A percentile compares a stretch with the other conserved stretches of the same genome.
Conservation (phyloP, 2,797 vertebrate species). For the Synaphobranchus kaupii region DNA sequence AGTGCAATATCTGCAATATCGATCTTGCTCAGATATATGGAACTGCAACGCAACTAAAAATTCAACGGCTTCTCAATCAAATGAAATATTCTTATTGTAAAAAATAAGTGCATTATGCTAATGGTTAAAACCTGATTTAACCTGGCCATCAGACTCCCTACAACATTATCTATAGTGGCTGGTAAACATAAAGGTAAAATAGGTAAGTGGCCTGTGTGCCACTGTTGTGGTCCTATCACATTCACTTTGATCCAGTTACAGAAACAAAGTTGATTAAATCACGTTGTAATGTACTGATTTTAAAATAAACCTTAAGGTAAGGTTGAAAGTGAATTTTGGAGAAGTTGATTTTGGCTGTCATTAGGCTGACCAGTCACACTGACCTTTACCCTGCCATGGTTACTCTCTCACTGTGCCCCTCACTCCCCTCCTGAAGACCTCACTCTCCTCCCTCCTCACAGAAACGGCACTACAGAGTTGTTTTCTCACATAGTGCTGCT, state of each 20-base stretch:
- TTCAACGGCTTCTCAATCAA: background rate
- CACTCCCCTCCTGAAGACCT: constrained; percentile 27
- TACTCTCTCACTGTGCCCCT: constrained; percentile 22
- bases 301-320: background rate
- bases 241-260: background rate
- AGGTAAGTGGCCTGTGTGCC: background rate
- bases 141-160: background rate
- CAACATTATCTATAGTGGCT: background rate
- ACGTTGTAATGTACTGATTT: background rate
- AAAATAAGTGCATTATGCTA: background rate
- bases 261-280: background rate
- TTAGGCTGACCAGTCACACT: constrained; percentile 4
- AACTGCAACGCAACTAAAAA: background rate
- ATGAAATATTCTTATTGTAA: background rate
- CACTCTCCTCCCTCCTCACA: constrained; percentile 15
- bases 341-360: background rate
- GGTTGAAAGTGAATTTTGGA: background rate
- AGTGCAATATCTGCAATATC: background rate
- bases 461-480: background rate
- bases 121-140: background rate
- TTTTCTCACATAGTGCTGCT: background rate
- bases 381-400: background rate
- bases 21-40: background rate
- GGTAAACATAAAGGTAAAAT: background rate
- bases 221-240: background rate